These are phyloP conservation scores for Drosophila peninsularis DNA, from an alignment of 2,888 invertebrate genomes.

Conservation along the genomic window DNA sequence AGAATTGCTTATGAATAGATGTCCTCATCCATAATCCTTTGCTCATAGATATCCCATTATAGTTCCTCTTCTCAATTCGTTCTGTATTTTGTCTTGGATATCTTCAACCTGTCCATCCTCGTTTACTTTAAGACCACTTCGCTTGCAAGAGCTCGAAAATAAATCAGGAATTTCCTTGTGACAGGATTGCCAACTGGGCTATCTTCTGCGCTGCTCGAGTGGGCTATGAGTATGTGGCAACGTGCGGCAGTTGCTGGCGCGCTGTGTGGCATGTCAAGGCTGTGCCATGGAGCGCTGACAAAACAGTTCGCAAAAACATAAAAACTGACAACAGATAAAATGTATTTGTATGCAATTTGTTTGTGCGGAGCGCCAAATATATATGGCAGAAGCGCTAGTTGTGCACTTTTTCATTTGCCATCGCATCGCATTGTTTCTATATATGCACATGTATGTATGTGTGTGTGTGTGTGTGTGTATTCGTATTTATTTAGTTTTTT, in stretches of 20 bases:
- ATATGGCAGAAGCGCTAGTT: constrained; percentile 12
- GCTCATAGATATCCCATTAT: no score
- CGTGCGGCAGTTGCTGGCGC: constrained; percentile 7
- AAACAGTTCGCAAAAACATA: constrained; percentile 40
- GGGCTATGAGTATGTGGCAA: constrained; percentile 19
- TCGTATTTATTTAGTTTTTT: constrained; percentile 36
- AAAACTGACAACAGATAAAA: constrained; percentile 35
- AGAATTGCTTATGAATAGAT: no score
- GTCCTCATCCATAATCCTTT: no score
- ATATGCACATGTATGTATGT: no score
- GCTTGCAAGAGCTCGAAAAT: not conserved
- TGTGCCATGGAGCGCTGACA: constrained; percentile 44
- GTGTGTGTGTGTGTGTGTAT: not conserved
- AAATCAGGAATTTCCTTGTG: constrained; percentile 26
- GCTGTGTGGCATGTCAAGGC: constrained; percentile 50
- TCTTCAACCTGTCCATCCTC: not conserved
- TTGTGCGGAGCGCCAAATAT: constrained; percentile 38
- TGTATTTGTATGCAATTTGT: constrained; percentile 60
- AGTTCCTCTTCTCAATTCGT: no score
- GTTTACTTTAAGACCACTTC: not conserved
- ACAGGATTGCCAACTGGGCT: constrained; percentile 30
- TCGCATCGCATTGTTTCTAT: constrained; percentile 46
- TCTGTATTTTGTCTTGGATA: no score
- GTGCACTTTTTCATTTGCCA: constrained; percentile 52
- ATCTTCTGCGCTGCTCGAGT: constrained; percentile 16